These are phyloP conservation scores for Hydropsyche betteni DNA, from an alignment of 2,888 invertebrate species.

Conservation along the genomic window DNA sequence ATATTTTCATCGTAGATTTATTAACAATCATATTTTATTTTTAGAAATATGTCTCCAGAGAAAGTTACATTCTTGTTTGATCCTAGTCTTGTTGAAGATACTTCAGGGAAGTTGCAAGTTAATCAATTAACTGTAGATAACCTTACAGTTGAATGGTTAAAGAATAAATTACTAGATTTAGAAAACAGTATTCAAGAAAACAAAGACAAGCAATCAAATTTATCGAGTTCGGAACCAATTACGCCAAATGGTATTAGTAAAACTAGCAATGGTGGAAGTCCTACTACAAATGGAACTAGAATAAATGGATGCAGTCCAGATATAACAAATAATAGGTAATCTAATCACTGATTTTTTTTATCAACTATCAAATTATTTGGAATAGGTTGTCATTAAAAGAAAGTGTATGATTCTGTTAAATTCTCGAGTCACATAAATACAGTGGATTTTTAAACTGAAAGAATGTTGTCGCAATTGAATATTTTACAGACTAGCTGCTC, in stretches of 20 bases:
- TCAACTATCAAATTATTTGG: no score
- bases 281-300: conserved; percentile 47
- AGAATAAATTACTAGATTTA: conserved; percentile 80
- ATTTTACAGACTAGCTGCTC: conserved; percentile 22
- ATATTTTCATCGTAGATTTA: not conserved
- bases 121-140: conserved; percentile 92
- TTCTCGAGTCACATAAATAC: no score
- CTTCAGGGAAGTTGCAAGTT: conserved; percentile 85
- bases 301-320: conserved; percentile 49
- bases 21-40: conserved; percentile 51
- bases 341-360: no score
- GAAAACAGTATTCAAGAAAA: conserved; percentile 82
- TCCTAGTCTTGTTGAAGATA: conserved; percentile 86
- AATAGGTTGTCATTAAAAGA: no score
- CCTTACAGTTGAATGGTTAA: conserved; percentile 88
- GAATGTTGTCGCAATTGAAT: no score
- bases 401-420: no score
- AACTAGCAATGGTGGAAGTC: conserved; percentile 54
- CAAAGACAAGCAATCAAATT: conserved; percentile 73
- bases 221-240: conserved; percentile 66
- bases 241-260: conserved; percentile 63
- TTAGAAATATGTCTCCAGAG: conserved; percentile 82
- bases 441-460: no score
- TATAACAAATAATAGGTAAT: conserved; percentile 57
- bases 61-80: conserved; percentile 83